Conservation (phyloP, 2,888 invertebrate species). For the Xestobium rufovillosum region DNA sequence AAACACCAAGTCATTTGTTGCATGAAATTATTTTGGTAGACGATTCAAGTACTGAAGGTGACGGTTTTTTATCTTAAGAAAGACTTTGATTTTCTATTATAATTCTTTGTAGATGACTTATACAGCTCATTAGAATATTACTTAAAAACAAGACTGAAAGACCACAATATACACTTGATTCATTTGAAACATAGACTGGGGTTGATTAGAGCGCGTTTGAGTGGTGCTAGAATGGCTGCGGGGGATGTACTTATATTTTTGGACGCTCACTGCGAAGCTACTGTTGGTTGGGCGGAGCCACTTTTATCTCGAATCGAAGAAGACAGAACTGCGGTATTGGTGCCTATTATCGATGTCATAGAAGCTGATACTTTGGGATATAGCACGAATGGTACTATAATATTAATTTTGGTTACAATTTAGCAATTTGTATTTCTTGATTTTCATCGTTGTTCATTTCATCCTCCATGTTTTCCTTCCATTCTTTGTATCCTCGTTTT, state of each 20-base stretch:
- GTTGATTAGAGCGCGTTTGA: slow-evolving; percentile 81
- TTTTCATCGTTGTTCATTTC: slow-evolving; percentile 10
- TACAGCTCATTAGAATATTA: slow-evolving; percentile 74
- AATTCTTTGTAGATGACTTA: slow-evolving; percentile 54
- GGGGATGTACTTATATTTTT: slow-evolving; percentile 80
- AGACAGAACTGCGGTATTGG: slow-evolving; percentile 69
- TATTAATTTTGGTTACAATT: slow-evolving; percentile 5
- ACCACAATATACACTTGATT: slow-evolving; percentile 62
- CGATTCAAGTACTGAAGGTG: slow-evolving; percentile 76
- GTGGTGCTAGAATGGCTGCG: slow-evolving; percentile 74
- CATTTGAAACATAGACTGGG: slow-evolving; percentile 71
- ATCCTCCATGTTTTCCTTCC: too few relatives aligned
- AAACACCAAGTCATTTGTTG: slow-evolving; percentile 61
- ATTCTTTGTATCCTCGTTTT: too few relatives aligned
- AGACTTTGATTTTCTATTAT: too few relatives aligned
- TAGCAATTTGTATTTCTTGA: slow-evolving; percentile 3
- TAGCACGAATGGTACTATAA: slow-evolving; percentile 50
- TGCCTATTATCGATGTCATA: slow-evolving; percentile 94
- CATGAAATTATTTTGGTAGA: slow-evolving; percentile 94
- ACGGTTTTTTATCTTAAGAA: slow-evolving; percentile 18
- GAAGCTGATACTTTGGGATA: slow-evolving; percentile 73
- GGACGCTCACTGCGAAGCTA: slow-evolving; percentile 88
- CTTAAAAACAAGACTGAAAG: slow-evolving; percentile 61
- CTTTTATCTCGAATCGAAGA: slow-evolving; percentile 78
- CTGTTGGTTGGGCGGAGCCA: slow-evolving; percentile 80